phyloP scores from a whole-genome alignment of 2,888 invertebrate species.

The Unio delphinus region DNA sequence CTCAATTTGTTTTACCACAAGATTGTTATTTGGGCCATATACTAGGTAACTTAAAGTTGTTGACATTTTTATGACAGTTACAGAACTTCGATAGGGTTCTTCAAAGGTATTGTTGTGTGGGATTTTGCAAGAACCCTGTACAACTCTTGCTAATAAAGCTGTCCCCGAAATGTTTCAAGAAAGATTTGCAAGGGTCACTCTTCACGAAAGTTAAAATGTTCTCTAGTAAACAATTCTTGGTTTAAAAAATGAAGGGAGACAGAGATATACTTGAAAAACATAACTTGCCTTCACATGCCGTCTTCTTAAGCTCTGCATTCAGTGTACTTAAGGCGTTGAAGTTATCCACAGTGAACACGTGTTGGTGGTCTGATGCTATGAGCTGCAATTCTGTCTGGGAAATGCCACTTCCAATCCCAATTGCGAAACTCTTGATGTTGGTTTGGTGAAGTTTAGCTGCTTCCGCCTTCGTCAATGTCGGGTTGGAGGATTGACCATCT shows the following conservation, averaged over 20 bases:
- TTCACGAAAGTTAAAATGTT: too few species aligned
- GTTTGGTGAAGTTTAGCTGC: slow-evolving; percentile 25
- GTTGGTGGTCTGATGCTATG: slow-evolving; percentile 42
- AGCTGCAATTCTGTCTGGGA: slow-evolving; percentile 37
- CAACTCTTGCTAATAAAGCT: too few species aligned
- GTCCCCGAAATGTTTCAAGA: too few species aligned
- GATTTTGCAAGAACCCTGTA: too few species aligned
- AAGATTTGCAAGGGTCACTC: too few species aligned
- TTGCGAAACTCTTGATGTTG: slow-evolving; percentile 36
- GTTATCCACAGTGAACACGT: slow-evolving; percentile 44
- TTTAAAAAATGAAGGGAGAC: not conserved
- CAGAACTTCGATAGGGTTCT: too few species aligned
- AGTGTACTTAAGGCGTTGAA: slow-evolving; percentile 39
- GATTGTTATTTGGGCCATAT: too few species aligned
- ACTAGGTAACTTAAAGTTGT: too few species aligned
- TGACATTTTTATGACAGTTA: too few species aligned
- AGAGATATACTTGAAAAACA: not conserved
- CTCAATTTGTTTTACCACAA: too few species aligned
- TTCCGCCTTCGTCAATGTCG: slow-evolving; percentile 15
- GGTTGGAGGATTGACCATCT: slow-evolving; percentile 35
- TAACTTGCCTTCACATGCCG: slow-evolving; percentile 48
- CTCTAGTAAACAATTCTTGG: too few species aligned
- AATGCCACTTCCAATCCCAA: slow-evolving; percentile 42
- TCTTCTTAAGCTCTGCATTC: slow-evolving; percentile 40
- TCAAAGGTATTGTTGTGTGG: too few species aligned